Evolutionary conservation across 2,888 invertebrate species (phyloP), one percentile per base, ranked within the genome.

Genomic region (Drosophila colorata): DNA sequence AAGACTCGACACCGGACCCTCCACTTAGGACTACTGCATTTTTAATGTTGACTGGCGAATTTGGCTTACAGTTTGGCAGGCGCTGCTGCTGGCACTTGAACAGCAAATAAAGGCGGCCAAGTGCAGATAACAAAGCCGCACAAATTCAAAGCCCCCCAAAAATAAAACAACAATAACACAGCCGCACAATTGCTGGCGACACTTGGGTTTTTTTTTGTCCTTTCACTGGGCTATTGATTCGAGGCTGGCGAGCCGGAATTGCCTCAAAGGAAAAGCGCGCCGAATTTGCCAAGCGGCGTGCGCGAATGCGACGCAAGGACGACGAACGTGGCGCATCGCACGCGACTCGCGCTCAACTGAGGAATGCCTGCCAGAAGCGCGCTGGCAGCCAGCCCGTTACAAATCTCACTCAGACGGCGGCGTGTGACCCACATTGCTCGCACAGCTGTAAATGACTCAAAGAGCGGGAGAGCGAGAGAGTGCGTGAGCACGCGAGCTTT

Each of bases 361-460:
- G n/a, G n/a, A n/a, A n/a, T n/a, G 44, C 11, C 37, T 16, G 47
- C 28, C 13, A 13, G 33, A 38, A n/a, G 5, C 25, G 51, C 28
- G 13, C 8, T 31, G 7, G 20, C 37, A 41, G 20, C 18, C 28
- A 31, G 51, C 51, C 14, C 33, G 40, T 20, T 8, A 9, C 23
- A 53, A 69, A 73, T 69, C 40, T 56, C 72, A 72, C 86, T 85
- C 83, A 72, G 38, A n/a, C 77, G 77, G 82, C 88, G 71, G 68
- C 68, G 74, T 69, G 67, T 87, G 85, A 85, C 89, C 85, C 82
- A 85, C 73, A 85, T 85, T 70, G 20, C 25, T 0, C 14, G 4
- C n/a, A 5, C n/a, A 52, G 28, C 44, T 31, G 41, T 8, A 58
- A 74, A 14, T 3, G 16, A 74, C 78, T 78, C 74, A 59, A 66